Conservation (phyloP, 2,797 vertebrate species). For the Urophycis tenuis region DNA sequence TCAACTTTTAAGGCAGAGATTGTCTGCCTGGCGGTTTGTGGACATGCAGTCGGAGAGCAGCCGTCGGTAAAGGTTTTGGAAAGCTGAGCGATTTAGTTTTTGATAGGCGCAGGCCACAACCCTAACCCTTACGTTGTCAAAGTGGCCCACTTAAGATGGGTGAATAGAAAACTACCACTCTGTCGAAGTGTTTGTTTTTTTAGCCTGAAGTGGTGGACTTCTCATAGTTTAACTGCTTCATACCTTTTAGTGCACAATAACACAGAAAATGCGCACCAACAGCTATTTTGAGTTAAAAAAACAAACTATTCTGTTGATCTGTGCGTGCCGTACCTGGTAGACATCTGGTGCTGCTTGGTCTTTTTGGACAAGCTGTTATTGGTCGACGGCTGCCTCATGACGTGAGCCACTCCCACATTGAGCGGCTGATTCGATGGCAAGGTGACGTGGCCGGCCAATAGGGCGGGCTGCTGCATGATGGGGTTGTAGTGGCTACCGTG, state of each 20-base stretch:
- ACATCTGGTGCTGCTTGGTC: slow-evolving; percentile 91
- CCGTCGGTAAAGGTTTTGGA: not conserved
- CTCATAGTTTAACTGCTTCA: no score
- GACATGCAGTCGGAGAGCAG: not conserved
- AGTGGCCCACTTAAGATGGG: not conserved
- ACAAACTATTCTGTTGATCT: not conserved
- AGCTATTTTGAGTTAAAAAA: not conserved
- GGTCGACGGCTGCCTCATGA: slow-evolving; percentile 92
- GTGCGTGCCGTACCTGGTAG: slow-evolving; percentile 71
- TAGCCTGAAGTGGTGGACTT: not conserved
- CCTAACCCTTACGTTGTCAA: no score
- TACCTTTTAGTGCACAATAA: not conserved
- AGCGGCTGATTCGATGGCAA: slow-evolving; percentile 91
- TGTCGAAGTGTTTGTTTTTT: not conserved
- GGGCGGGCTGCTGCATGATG: slow-evolving; percentile 97
- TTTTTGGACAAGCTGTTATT: slow-evolving; percentile 82
- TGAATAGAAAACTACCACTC: not conserved
- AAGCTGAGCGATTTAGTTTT: no score
- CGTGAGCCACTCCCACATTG: slow-evolving; percentile 95
- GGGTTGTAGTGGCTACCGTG: slow-evolving; percentile 97
- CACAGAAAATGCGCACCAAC: not conserved
- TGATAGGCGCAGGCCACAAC: no score
- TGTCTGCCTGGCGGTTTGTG: no score
- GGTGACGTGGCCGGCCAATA: slow-evolving; percentile 87
- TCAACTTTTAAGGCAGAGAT: not conserved